These are phyloP conservation scores for Trichomycterus rosablanca DNA, from an alignment of 2,113 vertebrate genomes.

Conservation along the genomic window DNA sequence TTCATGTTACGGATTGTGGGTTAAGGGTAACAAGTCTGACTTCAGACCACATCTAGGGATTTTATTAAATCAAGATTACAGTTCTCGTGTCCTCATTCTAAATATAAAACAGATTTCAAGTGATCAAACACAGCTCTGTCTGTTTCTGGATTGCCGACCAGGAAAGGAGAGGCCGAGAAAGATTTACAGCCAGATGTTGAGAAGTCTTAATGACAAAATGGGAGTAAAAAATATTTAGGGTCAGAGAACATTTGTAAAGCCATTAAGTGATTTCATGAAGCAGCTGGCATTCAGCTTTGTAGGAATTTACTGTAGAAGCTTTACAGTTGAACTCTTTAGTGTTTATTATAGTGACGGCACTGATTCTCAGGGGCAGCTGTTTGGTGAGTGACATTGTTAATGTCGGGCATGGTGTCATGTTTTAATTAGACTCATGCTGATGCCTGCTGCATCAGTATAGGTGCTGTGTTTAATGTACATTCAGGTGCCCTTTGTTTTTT, in stretches of 20 bases:
- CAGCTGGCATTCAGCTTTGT: slow-evolving; percentile 21
- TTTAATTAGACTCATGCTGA: slow-evolving; percentile 30
- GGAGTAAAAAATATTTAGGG: not conserved
- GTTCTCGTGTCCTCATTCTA: no score
- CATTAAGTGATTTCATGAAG: not conserved
- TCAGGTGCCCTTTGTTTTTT: slow-evolving; percentile 26
- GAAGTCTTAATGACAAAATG: slow-evolving; percentile 4
- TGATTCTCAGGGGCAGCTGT: slow-evolving; percentile 4
- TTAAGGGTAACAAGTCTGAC: no score
- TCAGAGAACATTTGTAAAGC: no score
- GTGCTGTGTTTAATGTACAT: not conserved
- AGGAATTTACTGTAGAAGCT: slow-evolving; percentile 7
- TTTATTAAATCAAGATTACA: no score
- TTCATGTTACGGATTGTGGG: not conserved
- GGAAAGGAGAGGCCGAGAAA: no score
- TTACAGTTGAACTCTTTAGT: slow-evolving; percentile 5
- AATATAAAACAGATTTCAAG: no score
- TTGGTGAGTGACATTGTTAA: slow-evolving; percentile 5
- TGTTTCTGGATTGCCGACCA: no score
- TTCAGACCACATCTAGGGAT: no score
- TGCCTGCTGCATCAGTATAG: not conserved
- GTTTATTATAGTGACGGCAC: slow-evolving; percentile 17
- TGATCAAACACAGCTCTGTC: no score
- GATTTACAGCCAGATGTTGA: slow-evolving; percentile 10
- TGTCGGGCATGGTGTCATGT: slow-evolving; percentile 20